Evolutionary conservation across 2,888 invertebrate genomes (phyloP).

Genomic region (Drosophila bunnanda): DNA sequence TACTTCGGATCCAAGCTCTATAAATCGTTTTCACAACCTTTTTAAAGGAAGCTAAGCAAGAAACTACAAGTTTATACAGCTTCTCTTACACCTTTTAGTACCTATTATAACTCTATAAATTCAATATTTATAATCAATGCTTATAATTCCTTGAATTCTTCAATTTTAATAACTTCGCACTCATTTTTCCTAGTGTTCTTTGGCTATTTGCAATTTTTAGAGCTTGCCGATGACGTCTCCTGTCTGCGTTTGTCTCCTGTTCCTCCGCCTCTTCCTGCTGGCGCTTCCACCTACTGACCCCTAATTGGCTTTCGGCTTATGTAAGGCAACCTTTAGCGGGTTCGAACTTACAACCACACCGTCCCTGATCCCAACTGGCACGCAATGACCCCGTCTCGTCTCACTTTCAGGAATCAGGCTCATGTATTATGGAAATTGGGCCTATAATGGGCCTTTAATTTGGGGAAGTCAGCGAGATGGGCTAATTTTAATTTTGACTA

Average conservation of each 20-base stretch:
- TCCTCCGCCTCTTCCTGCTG: conserved; percentile 10
- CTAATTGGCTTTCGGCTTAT: conserved; percentile 71
- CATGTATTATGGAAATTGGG: conserved; percentile 42
- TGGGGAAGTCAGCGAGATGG: conserved; percentile 21
- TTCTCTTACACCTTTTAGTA: too few relatives aligned
- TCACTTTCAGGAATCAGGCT: conserved; percentile 11
- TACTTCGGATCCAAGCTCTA: neutral
- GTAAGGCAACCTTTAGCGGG: conserved; percentile 42
- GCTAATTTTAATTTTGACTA: conserved; percentile 26
- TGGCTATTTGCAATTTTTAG: conserved; percentile 59
- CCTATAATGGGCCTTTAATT: conserved; percentile 40
- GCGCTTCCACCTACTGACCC: conserved; percentile 58
- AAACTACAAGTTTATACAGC: too few relatives aligned
- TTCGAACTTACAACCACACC: neutral
- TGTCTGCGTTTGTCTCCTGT: neutral
- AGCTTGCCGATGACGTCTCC: conserved; percentile 33
- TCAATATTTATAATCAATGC: too few relatives aligned
- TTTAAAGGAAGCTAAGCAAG: neutral
- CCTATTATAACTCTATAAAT: too few relatives aligned
- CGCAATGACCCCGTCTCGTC: conserved; percentile 23
- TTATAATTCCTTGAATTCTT: too few relatives aligned
- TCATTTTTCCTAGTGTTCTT: neutral
- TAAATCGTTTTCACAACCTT: neutral
- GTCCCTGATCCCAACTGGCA: conserved; percentile 27
- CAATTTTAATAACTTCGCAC: too few relatives aligned